Evolutionary conservation across 2,888 invertebrate species (phyloP).

Genomic region (Diarsia rubi): DNA sequence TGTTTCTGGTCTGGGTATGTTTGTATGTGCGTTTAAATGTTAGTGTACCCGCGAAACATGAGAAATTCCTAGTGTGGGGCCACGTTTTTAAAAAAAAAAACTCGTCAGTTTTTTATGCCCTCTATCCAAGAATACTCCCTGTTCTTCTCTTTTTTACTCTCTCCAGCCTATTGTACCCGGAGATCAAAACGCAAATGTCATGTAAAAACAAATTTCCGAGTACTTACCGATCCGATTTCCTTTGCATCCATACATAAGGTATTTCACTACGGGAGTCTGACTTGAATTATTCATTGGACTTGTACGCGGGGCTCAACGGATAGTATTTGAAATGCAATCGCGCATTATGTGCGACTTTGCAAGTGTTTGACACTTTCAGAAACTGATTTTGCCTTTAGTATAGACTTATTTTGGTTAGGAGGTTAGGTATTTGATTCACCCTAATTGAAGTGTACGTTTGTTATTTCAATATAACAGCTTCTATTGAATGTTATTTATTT

Average conservation of each 20-base stretch:
- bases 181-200: constrained; percentile 47
- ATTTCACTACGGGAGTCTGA: constrained; percentile 67
- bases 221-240: constrained; percentile 77
- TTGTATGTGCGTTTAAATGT: too few species aligned
- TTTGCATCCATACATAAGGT: constrained; percentile 72
- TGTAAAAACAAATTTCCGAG: constrained; percentile 69
- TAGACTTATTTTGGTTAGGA: constrained; percentile 45
- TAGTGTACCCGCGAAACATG: too few species aligned
- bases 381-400: constrained; percentile 60
- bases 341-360: constrained; percentile 80
- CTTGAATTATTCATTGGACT: constrained; percentile 83
- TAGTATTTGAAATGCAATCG: constrained; percentile 82
- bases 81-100: too few species aligned
- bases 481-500: too few species aligned
- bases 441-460: too few species aligned
- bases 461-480: too few species aligned
- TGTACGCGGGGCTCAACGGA: constrained; percentile 73
- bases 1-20: too few species aligned
- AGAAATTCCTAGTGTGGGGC: too few species aligned
- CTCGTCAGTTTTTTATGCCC: not conserved
- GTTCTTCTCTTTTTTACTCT: not conserved
- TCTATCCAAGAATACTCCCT: not conserved
- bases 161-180: not conserved
- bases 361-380: constrained; percentile 71
- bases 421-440: not conserved